Evolutionary conservation across 2,888 invertebrate species (phyloP).

Genomic region (Temnothorax ravouxi): DNA sequence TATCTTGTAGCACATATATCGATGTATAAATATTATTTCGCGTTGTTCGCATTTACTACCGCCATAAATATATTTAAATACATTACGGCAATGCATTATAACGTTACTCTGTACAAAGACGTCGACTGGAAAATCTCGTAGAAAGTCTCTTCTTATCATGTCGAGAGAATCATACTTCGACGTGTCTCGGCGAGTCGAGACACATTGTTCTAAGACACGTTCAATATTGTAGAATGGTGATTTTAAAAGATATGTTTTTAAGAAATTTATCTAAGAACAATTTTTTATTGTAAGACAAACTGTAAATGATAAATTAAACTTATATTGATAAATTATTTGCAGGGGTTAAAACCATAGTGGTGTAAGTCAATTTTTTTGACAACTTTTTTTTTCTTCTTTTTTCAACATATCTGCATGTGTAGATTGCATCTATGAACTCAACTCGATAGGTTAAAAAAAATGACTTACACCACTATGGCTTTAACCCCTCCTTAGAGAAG

Average conservation of each 20-base stretch:
- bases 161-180: slow-evolving; percentile 25
- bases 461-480: no score
- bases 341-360: no score
- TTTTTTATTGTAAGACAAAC: background rate
- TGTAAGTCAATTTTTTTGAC: no score
- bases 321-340: background rate
- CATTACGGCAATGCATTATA: slow-evolving; percentile 39
- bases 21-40: slow-evolving; percentile 55
- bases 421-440: no score
- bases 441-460: no score
- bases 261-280: no score
- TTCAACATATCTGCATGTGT: no score
- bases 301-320: background rate
- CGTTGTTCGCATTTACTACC: slow-evolving; percentile 52
- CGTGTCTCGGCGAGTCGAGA: background rate
- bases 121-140: slow-evolving; percentile 40
- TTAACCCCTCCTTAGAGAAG: background rate
- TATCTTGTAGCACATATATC: background rate
- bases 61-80: slow-evolving; percentile 61
- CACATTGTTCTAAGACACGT: background rate
- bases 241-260: background rate
- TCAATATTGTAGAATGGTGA: background rate
- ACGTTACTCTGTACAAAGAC: slow-evolving; percentile 20
- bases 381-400: no score
- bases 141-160: background rate